These are phyloP conservation scores for Heliconius himera DNA, from an alignment of 1,140 invertebrate genomes.

Conservation along the genomic window DNA sequence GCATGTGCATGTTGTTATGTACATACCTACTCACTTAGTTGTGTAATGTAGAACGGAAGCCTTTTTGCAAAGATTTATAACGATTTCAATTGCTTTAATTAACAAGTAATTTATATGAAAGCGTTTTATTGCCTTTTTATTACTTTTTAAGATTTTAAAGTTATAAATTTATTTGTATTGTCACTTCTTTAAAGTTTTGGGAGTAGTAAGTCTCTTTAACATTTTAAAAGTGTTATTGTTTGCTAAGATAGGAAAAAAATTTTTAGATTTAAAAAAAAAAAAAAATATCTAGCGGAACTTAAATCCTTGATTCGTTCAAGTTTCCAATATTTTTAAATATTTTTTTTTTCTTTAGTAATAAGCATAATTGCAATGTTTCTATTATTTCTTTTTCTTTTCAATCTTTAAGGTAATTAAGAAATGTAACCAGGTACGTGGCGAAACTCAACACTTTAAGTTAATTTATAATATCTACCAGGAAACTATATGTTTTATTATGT, in stretches of 20 bases:
- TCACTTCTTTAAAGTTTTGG: too few species aligned
- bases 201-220: background rate
- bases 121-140: background rate
- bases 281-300: background rate
- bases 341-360: too few species aligned
- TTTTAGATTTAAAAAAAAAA: background rate
- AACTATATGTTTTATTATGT: too few species aligned
- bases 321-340: too few species aligned
- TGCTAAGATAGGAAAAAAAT: background rate
- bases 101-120: constrained; percentile 4
- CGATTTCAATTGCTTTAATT: constrained; percentile 8
- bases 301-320: too few species aligned
- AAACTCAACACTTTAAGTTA: too few species aligned
- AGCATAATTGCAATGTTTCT: too few species aligned
- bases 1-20: constrained; percentile 11
- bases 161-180: background rate
- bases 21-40: background rate
- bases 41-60: constrained; percentile 18
- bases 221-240: too few species aligned
- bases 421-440: too few species aligned
- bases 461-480: too few species aligned
- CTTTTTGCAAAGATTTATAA: constrained; percentile 7
- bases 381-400: too few species aligned
- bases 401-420: too few species aligned
- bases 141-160: background rate